Evolutionary conservation across 2,113 vertebrate species (phyloP).

Genomic region (Corvus hawaiiensis): DNA sequence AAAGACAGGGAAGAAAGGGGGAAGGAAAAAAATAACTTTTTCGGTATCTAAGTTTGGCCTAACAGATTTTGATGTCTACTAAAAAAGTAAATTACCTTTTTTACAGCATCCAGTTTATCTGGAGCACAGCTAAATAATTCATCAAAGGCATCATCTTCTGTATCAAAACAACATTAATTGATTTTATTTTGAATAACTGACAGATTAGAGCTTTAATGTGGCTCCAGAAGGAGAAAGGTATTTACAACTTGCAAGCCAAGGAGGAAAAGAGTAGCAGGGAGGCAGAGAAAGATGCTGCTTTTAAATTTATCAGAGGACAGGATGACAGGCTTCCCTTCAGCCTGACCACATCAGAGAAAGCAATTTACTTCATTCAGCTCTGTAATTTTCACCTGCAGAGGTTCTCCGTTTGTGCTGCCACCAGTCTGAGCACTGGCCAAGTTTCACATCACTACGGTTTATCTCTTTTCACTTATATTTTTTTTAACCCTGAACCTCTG

Average conservation of each 20-base stretch:
- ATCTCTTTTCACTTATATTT: not conserved
- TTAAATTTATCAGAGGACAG: not conserved
- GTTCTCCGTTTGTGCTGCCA: not conserved
- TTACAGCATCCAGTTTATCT: conserved; percentile 82
- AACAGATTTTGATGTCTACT: not conserved
- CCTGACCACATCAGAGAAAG: not conserved
- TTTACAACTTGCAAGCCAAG: not conserved
- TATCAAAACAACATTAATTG: conserved; percentile 36
- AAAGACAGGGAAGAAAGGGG: not conserved
- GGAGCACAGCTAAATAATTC: conserved; percentile 81
- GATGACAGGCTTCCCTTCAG: not conserved
- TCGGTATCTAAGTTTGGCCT: not conserved
- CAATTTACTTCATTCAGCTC: not conserved
- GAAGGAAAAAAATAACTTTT: not conserved
- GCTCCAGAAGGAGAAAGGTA: not conserved
- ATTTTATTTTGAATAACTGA: not conserved
- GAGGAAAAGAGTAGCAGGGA: not conserved
- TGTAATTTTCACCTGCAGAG: not conserved
- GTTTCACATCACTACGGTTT: not conserved
- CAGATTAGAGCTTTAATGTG: not conserved
- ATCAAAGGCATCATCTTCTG: conserved; percentile 80
- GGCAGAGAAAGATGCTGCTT: not conserved
- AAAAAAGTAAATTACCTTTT: conserved; percentile 77
- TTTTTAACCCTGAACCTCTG: not conserved
- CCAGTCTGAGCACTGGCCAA: not conserved